phyloP scores from a whole-genome alignment of 2,113 vertebrate genomes.

The Grantiella picta region DNA sequence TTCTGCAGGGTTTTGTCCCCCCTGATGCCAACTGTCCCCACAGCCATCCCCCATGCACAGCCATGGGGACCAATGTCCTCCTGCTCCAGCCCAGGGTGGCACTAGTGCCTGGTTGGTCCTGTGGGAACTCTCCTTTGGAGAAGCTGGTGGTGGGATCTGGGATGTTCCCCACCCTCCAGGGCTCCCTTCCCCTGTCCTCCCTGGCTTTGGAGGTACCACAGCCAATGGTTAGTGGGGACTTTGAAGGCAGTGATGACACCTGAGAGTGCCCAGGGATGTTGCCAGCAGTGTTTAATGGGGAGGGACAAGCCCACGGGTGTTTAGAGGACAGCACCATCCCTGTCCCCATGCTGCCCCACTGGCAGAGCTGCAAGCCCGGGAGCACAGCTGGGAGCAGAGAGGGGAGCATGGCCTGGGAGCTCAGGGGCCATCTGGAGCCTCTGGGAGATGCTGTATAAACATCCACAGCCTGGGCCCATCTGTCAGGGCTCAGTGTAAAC shows the following conservation, averaged over 20 bases:
- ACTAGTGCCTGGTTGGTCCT: not conserved
- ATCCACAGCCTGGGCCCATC: not conserved
- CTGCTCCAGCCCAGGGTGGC: not conserved
- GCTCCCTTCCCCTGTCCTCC: not conserved
- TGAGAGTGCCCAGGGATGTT: not conserved
- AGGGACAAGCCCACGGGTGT: fast-evolving
- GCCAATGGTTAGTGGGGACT: not conserved
- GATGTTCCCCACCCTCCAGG: not conserved
- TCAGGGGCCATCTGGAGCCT: not conserved
- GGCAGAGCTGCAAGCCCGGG: fast-evolving
- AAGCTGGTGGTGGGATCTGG: not conserved
- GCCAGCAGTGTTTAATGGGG: not conserved
- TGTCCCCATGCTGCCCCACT: fast-evolving
- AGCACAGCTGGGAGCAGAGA: not conserved
- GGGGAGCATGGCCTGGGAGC: not conserved
- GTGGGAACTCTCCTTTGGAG: not conserved
- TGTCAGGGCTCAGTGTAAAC: not conserved
- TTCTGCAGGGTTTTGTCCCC: not conserved
- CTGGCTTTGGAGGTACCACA: not conserved
- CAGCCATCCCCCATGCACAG: fast-evolving
- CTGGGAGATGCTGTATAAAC: not conserved
- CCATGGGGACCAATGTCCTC: not conserved
- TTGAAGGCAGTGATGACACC: not conserved
- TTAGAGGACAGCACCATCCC: not conserved
- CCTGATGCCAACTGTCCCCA: not conserved